These are phyloP conservation scores for Rafetus swinhoei DNA, from an alignment of 2,113 vertebrate genomes.

Conservation along the genomic window DNA sequence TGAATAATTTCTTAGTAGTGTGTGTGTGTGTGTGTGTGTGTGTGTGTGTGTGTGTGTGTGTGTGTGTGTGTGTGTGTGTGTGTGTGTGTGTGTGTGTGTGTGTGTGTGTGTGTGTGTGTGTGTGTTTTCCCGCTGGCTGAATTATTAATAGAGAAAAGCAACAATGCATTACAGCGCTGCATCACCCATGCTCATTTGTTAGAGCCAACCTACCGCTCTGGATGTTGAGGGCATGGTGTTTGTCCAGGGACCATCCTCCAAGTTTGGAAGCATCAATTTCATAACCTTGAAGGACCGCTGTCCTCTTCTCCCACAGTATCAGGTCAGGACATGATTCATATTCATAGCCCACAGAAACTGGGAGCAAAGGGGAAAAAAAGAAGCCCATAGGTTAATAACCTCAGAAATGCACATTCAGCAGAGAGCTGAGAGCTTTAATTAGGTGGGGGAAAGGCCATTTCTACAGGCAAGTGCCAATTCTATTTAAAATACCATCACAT, in stretches of 20 bases:
- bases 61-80: too few relatives aligned
- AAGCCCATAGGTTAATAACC: not conserved
- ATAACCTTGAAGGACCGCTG: slow-evolving; percentile 93
- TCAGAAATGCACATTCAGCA: not conserved
- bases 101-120: too few relatives aligned
- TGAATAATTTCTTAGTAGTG: not conserved
- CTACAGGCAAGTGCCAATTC: not conserved
- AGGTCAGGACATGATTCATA: slow-evolving; percentile 98
- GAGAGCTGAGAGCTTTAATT: not conserved
- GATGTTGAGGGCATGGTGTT: slow-evolving; percentile 96
- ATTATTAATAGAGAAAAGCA: not conserved
- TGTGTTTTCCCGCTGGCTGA: not conserved
- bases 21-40: too few relatives aligned
- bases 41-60: too few relatives aligned
- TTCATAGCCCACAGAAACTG: slow-evolving; percentile 97
- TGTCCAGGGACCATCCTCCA: slow-evolving; percentile 95
- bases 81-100: too few relatives aligned
- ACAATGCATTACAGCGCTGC: not conserved
- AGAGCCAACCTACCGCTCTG: slow-evolving; percentile 88
- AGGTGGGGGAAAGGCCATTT: not conserved
- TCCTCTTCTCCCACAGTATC: slow-evolving; percentile 98
- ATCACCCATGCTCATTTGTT: not conserved
- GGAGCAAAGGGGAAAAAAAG: slow-evolving; percentile 2
- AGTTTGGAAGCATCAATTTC: slow-evolving; percentile 94
- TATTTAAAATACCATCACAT: slow-evolving; percentile 24